Evolutionary conservation across 2,797 vertebrate genomes (phyloP), one percentile per base, ranked within the genome.

Genomic region (Rhynchotus rufescens): DNA sequence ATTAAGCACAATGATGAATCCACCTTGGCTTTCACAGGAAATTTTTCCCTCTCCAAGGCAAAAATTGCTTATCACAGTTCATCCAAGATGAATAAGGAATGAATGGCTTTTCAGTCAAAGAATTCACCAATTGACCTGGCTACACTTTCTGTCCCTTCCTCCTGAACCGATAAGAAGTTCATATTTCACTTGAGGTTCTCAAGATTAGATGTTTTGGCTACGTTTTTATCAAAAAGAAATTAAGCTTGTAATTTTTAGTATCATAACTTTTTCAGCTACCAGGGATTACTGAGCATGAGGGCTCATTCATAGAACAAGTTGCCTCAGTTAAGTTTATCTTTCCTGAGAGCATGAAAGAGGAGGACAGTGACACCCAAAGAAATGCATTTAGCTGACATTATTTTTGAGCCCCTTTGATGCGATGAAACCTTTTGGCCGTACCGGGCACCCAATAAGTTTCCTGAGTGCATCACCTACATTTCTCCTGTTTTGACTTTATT

Each of bases 41-140:
- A 84, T 77, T 81, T 68, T 51, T 45, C 77, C 42, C 28, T 59
- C 69, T 59, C 88, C 85, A 89, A 26, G 65, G 80, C 86, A 91
- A 89, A 79, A 19, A 26, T 66, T 87, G 81, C 83, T 92, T 85
- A 83, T n/a, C 80, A 56, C 4, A 84, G 65, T 56, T 78, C 74
- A 77, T 75, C 38, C 73, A 66, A 76, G 88, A 92, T 52, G 82
- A 94, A 79, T 1, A 68, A 90, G n/a, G 72, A 92, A 86, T 80
- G 84, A 86, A 80, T 56, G 47, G 57, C 19, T 72, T 82, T 88
- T 89, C 80, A 88, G 95, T 73, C 80, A 79, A 90, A 88, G 42
- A 22, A 75, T 91, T 84, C 90, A 75, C 79, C 72, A 40, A 76
- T 73, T 89, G 84, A 89, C 93, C 88, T 86, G 66, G 67, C 79